Evolutionary conservation across 2,797 vertebrate species (phyloP).

Genomic region (Oreochromis mossambicus): DNA sequence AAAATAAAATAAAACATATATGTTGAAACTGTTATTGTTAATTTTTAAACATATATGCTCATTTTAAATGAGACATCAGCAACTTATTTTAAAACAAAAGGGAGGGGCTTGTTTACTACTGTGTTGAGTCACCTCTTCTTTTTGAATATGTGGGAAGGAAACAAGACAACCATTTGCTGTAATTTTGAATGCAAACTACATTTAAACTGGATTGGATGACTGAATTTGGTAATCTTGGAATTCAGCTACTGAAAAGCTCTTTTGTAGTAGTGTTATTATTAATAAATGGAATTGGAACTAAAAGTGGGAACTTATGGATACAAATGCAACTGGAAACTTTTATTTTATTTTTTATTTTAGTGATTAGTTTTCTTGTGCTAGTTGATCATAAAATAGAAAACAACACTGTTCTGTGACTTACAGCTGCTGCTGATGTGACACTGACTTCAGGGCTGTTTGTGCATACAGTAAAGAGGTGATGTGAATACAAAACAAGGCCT

Average conservation of each 20-base stretch:
- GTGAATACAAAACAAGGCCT: constrained; percentile 38
- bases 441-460: background rate
- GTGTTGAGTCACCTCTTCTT: background rate
- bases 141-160: background rate
- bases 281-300: background rate
- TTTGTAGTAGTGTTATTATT: background rate
- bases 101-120: background rate
- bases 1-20: background rate
- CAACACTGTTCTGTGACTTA: background rate
- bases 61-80: background rate
- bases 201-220: background rate
- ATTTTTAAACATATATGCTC: background rate
- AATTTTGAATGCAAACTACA: background rate
- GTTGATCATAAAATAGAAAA: background rate
- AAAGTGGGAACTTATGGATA: background rate
- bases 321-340: background rate
- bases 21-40: background rate
- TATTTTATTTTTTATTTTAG: background rate
- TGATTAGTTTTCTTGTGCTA: background rate
- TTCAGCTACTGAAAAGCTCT: background rate
- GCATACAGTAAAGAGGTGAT: background rate
- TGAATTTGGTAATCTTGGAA: background rate
- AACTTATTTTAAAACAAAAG: background rate
- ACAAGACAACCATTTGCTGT: fast-evolving
- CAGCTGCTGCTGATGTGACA: constrained; percentile 18